These are phyloP conservation scores for Labrus mixtus DNA, from an alignment of 2,113 vertebrate species.

Conservation along the genomic window DNA sequence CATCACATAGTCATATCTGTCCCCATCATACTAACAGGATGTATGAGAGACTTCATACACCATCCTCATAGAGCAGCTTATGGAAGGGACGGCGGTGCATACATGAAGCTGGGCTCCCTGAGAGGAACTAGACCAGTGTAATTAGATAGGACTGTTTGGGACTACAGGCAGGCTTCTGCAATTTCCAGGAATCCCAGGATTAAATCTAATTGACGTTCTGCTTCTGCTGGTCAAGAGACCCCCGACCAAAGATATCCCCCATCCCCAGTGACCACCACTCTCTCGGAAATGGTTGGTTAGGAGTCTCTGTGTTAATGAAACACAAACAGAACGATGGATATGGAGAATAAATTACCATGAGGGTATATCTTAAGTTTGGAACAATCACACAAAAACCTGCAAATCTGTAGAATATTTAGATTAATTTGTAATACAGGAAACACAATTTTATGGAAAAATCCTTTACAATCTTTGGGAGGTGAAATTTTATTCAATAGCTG, in stretches of 20 bases:
- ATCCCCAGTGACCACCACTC: background rate
- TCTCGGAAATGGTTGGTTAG: conserved; percentile 3
- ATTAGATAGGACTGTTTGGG: conserved; percentile 33
- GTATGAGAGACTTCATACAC: background rate
- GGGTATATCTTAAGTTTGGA: no score
- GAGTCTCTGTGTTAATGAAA: background rate
- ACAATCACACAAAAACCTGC: no score
- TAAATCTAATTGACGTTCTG: conserved; percentile 53
- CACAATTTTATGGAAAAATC: no score
- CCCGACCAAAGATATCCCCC: conserved; percentile 2
- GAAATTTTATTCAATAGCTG: no score
- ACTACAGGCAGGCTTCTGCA: conserved; percentile 35
- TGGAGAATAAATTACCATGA: background rate
- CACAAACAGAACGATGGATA: background rate
- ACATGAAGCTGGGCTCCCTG: background rate
- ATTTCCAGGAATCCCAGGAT: conserved; percentile 40
- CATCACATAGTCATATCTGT: conserved; percentile 3
- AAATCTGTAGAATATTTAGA: no score
- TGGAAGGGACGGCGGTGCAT: background rate
- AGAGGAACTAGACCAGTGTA: conserved; percentile 12
- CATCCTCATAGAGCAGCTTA: background rate
- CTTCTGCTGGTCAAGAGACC: conserved; percentile 11
- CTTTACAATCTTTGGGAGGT: no score
- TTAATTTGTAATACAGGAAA: no score
- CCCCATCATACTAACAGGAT: background rate